phyloP scores from a whole-genome alignment of 1,140 invertebrate genomes.

The Brachionus manjavacas region DNA sequence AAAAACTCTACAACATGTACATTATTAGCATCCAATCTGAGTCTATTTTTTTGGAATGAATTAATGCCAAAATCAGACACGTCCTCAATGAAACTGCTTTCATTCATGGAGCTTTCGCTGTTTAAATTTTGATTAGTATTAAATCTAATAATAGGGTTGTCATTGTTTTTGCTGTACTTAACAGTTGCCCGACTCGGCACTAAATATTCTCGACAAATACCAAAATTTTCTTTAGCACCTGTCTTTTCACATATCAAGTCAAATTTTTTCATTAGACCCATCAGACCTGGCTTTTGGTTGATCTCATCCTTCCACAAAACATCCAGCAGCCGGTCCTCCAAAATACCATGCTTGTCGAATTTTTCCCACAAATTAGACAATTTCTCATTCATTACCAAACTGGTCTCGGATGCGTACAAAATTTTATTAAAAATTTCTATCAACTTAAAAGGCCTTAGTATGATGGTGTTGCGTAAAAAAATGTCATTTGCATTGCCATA shows the following conservation, averaged over 20 bases:
- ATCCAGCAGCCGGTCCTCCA: slow-evolving; percentile 51
- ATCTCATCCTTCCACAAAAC: slow-evolving; percentile 48
- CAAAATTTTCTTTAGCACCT: not conserved
- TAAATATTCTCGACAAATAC: not conserved
- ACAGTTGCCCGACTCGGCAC: not conserved
- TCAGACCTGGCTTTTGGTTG: slow-evolving; percentile 49
- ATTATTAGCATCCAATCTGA: slow-evolving; percentile 45
- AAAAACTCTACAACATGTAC: slow-evolving; percentile 49
- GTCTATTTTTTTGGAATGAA: slow-evolving; percentile 43
- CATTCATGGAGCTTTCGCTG: not conserved
- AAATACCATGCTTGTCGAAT: slow-evolving; percentile 48
- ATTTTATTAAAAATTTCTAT: slow-evolving; percentile 47
- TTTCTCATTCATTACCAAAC: not conserved
- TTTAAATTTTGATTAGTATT: not conserved
- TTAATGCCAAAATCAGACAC: not conserved
- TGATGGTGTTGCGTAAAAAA: slow-evolving; percentile 51
- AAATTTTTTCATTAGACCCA: slow-evolving; percentile 55
- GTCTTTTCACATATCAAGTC: slow-evolving; percentile 49
- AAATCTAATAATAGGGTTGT: slow-evolving; percentile 1
- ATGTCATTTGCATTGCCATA: slow-evolving; percentile 49
- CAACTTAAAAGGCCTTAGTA: slow-evolving; percentile 48
- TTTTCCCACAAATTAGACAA: slow-evolving; percentile 48
- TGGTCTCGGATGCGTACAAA: not conserved
- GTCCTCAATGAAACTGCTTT: not conserved
- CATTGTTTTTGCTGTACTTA: not conserved